Evolutionary conservation across 2,888 invertebrate genomes (phyloP).

Genomic region (Bursaphelenchus okinawaensis): DNA sequence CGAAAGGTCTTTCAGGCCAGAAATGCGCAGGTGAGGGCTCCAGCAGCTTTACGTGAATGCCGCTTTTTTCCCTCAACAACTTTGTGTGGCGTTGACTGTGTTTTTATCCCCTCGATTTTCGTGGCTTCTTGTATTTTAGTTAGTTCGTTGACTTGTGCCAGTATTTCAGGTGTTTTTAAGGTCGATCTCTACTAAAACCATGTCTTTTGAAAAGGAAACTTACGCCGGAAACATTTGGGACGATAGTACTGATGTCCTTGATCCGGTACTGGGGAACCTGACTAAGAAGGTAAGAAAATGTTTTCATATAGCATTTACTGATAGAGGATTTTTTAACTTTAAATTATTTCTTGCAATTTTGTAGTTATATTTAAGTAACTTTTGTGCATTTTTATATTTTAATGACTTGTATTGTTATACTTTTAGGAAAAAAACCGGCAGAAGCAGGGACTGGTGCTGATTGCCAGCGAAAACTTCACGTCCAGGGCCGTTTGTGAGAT

Average conservation of each 20-base stretch:
- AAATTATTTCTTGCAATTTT: too few relatives aligned
- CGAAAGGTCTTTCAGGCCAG: too few relatives aligned
- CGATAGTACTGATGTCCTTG: constrained; percentile 66
- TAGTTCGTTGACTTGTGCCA: not conserved
- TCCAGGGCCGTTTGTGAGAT: constrained; percentile 61
- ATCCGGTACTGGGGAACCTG: constrained; percentile 77
- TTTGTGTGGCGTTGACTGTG: too few relatives aligned
- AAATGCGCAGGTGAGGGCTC: not conserved
- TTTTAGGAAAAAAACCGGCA: constrained; percentile 76
- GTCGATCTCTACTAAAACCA: constrained; percentile 35
- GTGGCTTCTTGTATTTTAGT: too few relatives aligned
- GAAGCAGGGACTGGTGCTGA: constrained; percentile 79
- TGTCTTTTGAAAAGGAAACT: constrained; percentile 35
- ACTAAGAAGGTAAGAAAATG: constrained; percentile 66
- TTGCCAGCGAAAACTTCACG: constrained; percentile 77
- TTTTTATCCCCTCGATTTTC: too few relatives aligned
- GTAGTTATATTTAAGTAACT: constrained; percentile 1
- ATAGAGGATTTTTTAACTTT: too few relatives aligned
- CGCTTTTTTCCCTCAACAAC: not conserved
- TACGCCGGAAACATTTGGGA: constrained; percentile 41
- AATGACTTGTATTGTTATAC: constrained; percentile 14
- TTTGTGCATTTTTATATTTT: not conserved
- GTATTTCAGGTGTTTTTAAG: constrained; percentile 18
- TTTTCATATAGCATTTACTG: too few relatives aligned
- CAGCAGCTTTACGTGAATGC: not conserved